phyloP scores from a whole-genome alignment of 1,140 invertebrate species.

The Conus ventricosus region DNA sequence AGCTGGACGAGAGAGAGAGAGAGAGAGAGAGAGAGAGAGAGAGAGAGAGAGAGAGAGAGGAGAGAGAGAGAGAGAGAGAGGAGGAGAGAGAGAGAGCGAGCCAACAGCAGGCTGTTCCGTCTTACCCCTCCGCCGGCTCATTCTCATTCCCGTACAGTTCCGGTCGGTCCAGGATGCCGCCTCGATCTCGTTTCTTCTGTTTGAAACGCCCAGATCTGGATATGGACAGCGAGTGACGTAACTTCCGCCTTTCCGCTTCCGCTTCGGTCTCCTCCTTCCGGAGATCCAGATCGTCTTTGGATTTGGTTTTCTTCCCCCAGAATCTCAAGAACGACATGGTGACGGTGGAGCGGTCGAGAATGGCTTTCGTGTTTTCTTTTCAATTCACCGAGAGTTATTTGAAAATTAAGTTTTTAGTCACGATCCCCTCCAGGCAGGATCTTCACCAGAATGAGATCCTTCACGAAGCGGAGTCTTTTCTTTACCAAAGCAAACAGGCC shows the following conservation, averaged over 20 bases:
- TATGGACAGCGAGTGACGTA: constrained; percentile 68
- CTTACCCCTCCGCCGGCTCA: background rate
- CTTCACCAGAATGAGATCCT: constrained; percentile 10
- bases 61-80: constrained; percentile 16
- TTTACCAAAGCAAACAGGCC: too few species aligned
- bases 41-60: constrained; percentile 18
- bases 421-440: background rate
- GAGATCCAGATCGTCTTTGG: constrained; percentile 53
- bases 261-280: constrained; percentile 49
- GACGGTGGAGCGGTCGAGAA: too few species aligned
- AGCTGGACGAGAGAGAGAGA: background rate
- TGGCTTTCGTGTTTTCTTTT: background rate
- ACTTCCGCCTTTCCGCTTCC: constrained; percentile 59
- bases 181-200: constrained; percentile 65
- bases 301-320: constrained; percentile 60
- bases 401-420: background rate
- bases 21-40: constrained; percentile 13
- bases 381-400: background rate
- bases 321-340: constrained; percentile 68
- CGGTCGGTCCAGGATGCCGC: constrained; percentile 64
- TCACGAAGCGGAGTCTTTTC: background rate
- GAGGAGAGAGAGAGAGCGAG: constrained; percentile 8
- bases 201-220: constrained; percentile 69
- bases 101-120: background rate
- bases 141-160: constrained; percentile 48